Evolutionary conservation across 2,113 vertebrate species (phyloP), one percentile per base, ranked within the genome.

Genomic region (Varanus salvator): DNA sequence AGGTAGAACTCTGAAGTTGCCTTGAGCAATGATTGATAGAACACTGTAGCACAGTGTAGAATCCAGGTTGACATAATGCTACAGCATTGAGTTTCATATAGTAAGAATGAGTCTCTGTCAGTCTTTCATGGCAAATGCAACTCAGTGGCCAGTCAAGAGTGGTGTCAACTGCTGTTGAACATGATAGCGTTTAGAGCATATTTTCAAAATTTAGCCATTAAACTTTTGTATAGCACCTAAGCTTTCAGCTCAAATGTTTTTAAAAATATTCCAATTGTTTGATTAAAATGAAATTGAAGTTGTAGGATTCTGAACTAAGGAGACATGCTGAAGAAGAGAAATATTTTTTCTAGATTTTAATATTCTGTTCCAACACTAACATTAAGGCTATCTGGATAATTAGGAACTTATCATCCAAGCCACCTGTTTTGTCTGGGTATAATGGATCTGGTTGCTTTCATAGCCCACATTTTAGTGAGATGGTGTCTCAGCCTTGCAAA

Each of bases 401-500:
- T 34, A 38, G 21, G 15, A 82, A 5, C 8, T 2, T 0, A 78
- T 90, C 38, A 3, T 21, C n/a, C 44, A 71, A 76, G 8, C n/a
- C 4, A 5, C 72, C 15, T 60, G 27, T 8, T 72, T 19, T 68
- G 8, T 57, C 69, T 68, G 15, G 66, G 21, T 71, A 52, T 78
- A 57, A 85, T 50, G 80, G 21, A 90, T 85, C 68, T 71, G 76
- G 8, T 27, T 93, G 19, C 34, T 74, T 86, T 75, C 27, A 60
- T 9, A 66, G 38, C 29, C 68, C 31, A 11, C 0, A 2, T 76
- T 93, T 78, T 80, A 50, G 84, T 80, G 82, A 93, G 48, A 74
- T 88, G 23, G 52, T 90, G 14, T 44, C 84, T 89, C 25, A 15
- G 86, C 76, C 9, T 74, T 87, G 87, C 57, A 91, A 81, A 89